Percentiles rank a stretch among this genome's conserved stretches.
Conservation (phyloP, 2,113 vertebrate genomes). For the Okapia johnstoni region DNA sequence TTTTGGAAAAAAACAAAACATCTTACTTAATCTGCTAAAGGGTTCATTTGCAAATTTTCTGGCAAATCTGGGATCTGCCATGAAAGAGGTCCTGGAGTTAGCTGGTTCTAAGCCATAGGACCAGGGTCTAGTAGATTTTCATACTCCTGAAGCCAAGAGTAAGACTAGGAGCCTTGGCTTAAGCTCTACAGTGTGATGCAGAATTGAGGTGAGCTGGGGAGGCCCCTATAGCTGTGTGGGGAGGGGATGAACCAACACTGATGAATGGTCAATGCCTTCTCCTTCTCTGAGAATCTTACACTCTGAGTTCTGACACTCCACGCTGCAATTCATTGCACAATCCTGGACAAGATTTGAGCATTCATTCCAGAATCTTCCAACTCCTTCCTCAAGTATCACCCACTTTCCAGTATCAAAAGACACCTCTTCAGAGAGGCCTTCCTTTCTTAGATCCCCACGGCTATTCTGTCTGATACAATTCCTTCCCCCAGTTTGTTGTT, state of each 20-base stretch:
- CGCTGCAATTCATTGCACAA: not conserved
- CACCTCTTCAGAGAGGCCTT: not conserved
- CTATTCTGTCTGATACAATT: not conserved
- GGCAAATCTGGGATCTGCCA: not conserved
- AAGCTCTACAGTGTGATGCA: no score
- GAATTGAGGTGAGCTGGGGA: no score
- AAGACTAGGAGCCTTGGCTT: no score
- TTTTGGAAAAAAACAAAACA: not conserved
- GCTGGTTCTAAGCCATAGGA: not conserved
- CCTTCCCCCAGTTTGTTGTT: not conserved
- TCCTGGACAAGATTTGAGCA: not conserved
- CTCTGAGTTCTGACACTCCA: not conserved
- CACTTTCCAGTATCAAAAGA: not conserved
- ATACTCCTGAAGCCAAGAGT: not conserved
- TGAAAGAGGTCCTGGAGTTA: not conserved
- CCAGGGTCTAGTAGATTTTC: not conserved
- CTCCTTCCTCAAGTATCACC: not conserved
- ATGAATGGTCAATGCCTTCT: not conserved
- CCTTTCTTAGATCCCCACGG: not conserved
- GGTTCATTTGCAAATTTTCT: not conserved
- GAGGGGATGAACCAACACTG: not conserved
- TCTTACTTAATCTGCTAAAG: not conserved
- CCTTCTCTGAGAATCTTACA: not conserved
- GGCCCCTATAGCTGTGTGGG: accelerated
- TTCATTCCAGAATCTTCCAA: not conserved